Percentiles rank a stretch among this genome's conserved stretches.
These are phyloP conservation scores for Enteromius trimaculatus DNA, from an alignment of 2,797 vertebrate species.

Conservation along the genomic window DNA sequence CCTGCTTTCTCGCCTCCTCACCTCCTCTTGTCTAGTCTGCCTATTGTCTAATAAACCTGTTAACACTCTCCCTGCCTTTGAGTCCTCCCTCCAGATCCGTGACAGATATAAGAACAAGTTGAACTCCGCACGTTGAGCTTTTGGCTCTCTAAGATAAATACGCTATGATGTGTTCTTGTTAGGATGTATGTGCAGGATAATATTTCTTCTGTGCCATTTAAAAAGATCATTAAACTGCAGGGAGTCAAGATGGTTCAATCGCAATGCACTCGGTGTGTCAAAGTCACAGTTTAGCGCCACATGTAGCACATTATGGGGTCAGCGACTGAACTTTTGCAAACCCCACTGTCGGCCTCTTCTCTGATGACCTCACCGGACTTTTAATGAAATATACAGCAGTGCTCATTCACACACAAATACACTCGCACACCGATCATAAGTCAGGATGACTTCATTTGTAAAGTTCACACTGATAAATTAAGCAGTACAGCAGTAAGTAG, in stretches of 20 bases:
- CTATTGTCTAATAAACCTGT: no score
- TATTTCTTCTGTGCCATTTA: constrained; percentile 31
- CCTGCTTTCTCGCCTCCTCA: no score
- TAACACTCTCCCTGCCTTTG: no score
- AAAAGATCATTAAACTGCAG: constrained; percentile 39
- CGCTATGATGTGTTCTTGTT: constrained; percentile 19
- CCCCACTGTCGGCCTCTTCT: background rate
- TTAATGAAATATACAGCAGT: constrained; percentile 23
- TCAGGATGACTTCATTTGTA: constrained; percentile 47
- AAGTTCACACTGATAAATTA: constrained; percentile 29
- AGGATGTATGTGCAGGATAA: constrained; percentile 9
- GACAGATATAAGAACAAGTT: no score
- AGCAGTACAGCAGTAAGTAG: background rate
- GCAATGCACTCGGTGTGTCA: constrained; percentile 24
- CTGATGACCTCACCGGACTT: constrained; percentile 37
- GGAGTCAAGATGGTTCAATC: constrained; percentile 11
- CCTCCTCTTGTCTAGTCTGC: no score
- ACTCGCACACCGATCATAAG: constrained; percentile 21
- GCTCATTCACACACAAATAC: constrained; percentile 38
- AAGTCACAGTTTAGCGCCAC: constrained; percentile 39
- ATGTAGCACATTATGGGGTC: constrained; percentile 47
- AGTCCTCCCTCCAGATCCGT: no score
- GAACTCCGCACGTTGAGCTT: background rate
- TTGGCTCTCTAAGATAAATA: constrained; percentile 4
- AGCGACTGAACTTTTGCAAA: constrained; percentile 30